These are phyloP conservation scores for Campylorhamphus procurvoides DNA, from an alignment of 2,113 vertebrate species.

Conservation along the genomic window DNA sequence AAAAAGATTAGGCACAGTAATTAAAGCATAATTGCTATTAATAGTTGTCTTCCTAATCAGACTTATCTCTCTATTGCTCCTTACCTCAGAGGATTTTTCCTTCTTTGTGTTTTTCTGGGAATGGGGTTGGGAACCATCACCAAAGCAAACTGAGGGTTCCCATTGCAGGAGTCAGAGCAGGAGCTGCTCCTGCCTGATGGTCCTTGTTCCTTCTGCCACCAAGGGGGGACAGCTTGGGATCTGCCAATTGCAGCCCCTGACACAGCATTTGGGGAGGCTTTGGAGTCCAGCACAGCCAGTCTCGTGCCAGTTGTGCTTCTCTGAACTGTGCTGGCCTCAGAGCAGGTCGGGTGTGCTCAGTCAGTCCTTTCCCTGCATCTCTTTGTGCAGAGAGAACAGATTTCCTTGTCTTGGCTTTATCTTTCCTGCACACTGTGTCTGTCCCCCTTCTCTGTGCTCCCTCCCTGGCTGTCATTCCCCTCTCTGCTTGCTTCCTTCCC, in stretches of 20 bases:
- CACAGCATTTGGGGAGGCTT: background rate
- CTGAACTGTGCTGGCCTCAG: rapidly evolving
- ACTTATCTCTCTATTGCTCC: background rate
- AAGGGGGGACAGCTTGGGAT: background rate
- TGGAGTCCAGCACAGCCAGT: rapidly evolving
- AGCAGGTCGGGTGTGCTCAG: background rate
- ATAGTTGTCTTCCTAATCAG: constrained; percentile 48
- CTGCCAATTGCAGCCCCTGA: background rate
- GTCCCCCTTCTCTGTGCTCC: background rate
- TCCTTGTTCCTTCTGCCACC: rapidly evolving
- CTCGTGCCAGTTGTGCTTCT: rapidly evolving
- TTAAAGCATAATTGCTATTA: constrained; percentile 51
- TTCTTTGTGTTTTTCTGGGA: background rate
- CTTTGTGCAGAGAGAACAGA: background rate
- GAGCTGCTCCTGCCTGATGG: rapidly evolving
- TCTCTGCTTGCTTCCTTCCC: background rate
- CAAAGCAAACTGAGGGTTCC: background rate
- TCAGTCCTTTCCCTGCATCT: background rate
- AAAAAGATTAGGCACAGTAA: constrained; percentile 34
- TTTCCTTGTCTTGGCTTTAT: background rate
- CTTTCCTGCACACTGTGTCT: background rate
- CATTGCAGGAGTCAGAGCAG: rapidly evolving
- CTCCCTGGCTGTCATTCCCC: background rate
- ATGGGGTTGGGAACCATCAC: background rate
- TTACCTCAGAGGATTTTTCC: background rate